These are phyloP conservation scores for Pararge aegeria DNA, from an alignment of 1,140 invertebrate species.

Conservation along the genomic window DNA sequence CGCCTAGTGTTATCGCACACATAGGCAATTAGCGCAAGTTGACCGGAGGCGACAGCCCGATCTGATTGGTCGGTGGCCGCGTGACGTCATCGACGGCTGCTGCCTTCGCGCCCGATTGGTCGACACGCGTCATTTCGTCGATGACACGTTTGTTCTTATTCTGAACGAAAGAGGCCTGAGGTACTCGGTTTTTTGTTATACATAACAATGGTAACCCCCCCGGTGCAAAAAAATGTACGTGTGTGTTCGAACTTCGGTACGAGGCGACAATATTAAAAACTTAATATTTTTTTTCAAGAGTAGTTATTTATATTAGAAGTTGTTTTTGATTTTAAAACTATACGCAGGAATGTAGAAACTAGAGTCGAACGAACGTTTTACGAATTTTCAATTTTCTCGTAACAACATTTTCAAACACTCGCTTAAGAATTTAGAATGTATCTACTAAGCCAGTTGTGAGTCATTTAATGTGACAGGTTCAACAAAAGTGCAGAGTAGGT, in stretches of 20 bases:
- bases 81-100: conserved; percentile 72
- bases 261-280: background rate
- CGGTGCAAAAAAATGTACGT: background rate
- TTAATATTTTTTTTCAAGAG: background rate
- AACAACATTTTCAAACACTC: no score
- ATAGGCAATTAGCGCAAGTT: conserved; percentile 78
- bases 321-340: no score
- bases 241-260: background rate
- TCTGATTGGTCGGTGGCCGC: conserved; percentile 59
- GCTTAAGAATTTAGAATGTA: background rate
- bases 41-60: conserved; percentile 70
- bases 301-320: no score
- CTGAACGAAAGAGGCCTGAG: conserved; percentile 66
- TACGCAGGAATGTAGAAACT: no score
- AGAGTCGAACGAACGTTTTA: no score
- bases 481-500: background rate
- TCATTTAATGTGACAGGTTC: background rate
- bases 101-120: conserved; percentile 76
- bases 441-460: background rate
- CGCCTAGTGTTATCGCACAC: conserved; percentile 72
- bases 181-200: conserved; percentile 60
- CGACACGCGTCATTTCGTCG: conserved; percentile 77
- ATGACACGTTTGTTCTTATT: conserved; percentile 79
- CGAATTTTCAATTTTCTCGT: no score
- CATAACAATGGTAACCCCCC: conserved; percentile 52